Conservation (phyloP, 2,113 vertebrate genomes). For the Bujurquina vittata region DNA sequence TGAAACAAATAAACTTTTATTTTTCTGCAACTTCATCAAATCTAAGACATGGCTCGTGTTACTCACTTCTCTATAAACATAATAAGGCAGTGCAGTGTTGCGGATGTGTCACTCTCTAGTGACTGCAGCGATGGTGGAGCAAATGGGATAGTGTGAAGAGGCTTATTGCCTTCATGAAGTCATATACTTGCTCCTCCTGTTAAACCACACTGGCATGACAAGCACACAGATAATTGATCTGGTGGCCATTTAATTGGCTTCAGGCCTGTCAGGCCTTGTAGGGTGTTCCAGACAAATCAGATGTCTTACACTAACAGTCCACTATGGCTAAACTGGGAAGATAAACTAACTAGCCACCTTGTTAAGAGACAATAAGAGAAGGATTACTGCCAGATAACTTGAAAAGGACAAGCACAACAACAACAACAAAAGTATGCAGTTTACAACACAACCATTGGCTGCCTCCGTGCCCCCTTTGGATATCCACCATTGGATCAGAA, state of each 20-base stretch:
- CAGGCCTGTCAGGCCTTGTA: background rate
- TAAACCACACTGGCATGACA: background rate
- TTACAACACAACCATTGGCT: constrained; percentile 37
- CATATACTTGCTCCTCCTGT: background rate
- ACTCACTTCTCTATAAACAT: background rate
- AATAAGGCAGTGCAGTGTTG: background rate
- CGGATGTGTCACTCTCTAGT: background rate
- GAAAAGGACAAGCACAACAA: constrained; percentile 15
- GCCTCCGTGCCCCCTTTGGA: constrained; percentile 29
- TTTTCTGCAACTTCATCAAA: background rate
- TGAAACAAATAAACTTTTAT: background rate
- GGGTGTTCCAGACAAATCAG: background rate
- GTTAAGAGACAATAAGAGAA: constrained; percentile 1
- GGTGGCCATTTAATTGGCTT: background rate
- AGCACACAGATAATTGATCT: background rate
- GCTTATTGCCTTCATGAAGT: background rate
- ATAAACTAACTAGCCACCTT: constrained; percentile 10
- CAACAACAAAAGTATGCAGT: background rate
- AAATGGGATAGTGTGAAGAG: background rate
- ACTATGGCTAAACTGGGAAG: background rate
- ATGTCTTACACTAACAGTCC: background rate
- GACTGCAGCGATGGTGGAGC: background rate
- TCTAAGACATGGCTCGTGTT: background rate
- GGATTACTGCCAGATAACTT: constrained; percentile 10
- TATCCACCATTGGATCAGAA: constrained; percentile 61